Evolutionary conservation across 2,888 invertebrate species (phyloP).

Genomic region (Pachydiplax longipennis): DNA sequence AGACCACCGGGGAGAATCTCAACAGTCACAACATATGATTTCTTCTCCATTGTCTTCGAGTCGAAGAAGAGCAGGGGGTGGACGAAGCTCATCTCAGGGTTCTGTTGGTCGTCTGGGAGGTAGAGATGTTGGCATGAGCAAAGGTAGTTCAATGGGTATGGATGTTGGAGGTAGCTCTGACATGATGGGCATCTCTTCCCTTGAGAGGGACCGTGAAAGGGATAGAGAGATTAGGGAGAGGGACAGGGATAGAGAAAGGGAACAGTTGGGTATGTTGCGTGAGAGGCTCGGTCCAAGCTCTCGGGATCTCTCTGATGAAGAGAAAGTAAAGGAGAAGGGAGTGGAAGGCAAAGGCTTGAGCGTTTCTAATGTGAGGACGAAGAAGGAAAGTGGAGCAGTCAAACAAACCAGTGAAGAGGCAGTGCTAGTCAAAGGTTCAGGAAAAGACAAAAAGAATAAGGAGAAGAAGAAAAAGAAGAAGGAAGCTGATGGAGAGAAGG

Average conservation of each 20-base stretch:
- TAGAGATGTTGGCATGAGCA: conserved; percentile 46
- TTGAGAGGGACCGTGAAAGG: neutral
- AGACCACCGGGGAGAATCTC: neutral
- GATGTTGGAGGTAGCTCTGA: neutral
- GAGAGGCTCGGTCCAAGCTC: neutral
- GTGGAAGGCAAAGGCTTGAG: conserved; percentile 58
- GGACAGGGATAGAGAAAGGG: conserved; percentile 54
- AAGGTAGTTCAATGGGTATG: conserved; percentile 21
- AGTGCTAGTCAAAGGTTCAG: conserved; percentile 56
- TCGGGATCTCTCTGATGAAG: conserved; percentile 21
- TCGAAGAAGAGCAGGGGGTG: neutral
- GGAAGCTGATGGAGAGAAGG: conserved; percentile 57
- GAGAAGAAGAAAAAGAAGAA: conserved; percentile 55
- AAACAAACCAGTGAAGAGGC: conserved; percentile 59
- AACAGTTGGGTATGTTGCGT: conserved; percentile 49
- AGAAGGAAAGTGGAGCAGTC: conserved; percentile 60
- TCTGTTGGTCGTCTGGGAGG: conserved; percentile 34
- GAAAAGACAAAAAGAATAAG: conserved; percentile 56
- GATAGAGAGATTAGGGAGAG: conserved; percentile 46
- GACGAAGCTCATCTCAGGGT: conserved; percentile 29
- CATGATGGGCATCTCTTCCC: neutral
- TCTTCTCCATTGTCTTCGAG: conserved; percentile 22
- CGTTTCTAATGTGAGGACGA: conserved; percentile 59
- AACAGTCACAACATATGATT: conserved; percentile 5
- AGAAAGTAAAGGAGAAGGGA: conserved; percentile 53